Evolutionary conservation across 2,888 invertebrate genomes (phyloP), one percentile per base, ranked within the genome.

Genomic region (Blera fallax): DNA sequence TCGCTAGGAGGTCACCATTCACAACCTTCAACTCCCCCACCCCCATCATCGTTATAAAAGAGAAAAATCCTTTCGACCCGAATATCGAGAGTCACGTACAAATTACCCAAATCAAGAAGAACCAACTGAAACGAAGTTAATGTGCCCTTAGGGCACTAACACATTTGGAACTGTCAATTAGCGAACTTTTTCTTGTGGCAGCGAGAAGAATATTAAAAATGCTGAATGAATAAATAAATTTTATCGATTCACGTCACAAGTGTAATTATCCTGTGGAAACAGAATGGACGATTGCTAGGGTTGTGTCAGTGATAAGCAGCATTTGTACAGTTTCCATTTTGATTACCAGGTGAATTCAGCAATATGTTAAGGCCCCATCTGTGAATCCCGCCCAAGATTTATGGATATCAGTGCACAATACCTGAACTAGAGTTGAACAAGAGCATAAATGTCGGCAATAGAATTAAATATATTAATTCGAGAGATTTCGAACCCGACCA

Each of bases 31-130:
- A 11, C 58, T 7, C 27, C 27, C 37, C 24, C 58, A n/a, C n/a
- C 60, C 32, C 54, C 62, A 37, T 43, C 48, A 6, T 40, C 32
- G n/a, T n/a, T n/a, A n/a, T n/a, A n/a, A n/a, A n/a, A n/a, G 16
- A 1, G 29, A 60, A 10, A 10, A 48, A 40, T 58, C 40, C 43
- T 60, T 52, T 43, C 10, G 21, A 29, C 1, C 27, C 40, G 16
- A 58, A 72, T 18, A 32, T 10, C 45, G 37, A 58, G 76, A 85
- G 84, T 85, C 84, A 85, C 84, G 84, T 81, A 76, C 64, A 60
- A 60, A 81, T 80, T 81, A 85, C 76, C 84, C 81, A 85, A 85
- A 85, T 85, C 76, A 81, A 43, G 52, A 18, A 54, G 62, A 52
- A 34, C 29, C 37, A 52, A 27, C 43, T 70, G 76, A 76, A 81